Evolutionary conservation across 2,797 vertebrate species (phyloP), one percentile per base, ranked within the genome.

Genomic region (Podargus strigoides): DNA sequence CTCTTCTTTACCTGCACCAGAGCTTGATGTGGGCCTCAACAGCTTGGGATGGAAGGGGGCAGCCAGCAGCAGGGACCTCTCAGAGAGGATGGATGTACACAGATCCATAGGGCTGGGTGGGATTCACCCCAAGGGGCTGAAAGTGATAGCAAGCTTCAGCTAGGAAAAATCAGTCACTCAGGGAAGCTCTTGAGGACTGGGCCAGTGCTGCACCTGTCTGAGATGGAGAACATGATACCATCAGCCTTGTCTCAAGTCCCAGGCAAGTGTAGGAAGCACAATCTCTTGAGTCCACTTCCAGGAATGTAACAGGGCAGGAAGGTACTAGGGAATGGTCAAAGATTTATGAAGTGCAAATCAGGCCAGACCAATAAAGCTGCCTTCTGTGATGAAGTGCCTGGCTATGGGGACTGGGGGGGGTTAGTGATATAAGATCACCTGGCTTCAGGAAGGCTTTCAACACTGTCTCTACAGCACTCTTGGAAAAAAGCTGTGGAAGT

Each of bases 41-140:
- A 70, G 4, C 23, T 36, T 46, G 69, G 37, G 27, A 26, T 58
- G n/a, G 50, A 69, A 62, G 3, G 0, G 0, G 5, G 6, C 3
- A 27, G 37, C 16, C 27, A 49, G 69, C 42, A 66, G 7, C 36
- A 41, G 34, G 5, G 44, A 6, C n/a, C 55, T 14, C 30, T 60
- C n/a, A 19, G 28, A n/a, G 19, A 34, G 7, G 6, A 2, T 42
- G 46, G 41, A 32, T 19, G 32, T 44, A 12, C n/a, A 18, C 36
- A 42, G 27, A 20, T 42, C 36, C 9, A 5, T n/a, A 10, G 24
- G 36, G n/a, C 42, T 70, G 46, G 19, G 10, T 34, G 27, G 49
- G 4, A 50, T 76, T 70, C 15, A 55, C 3, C 8, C 21, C 14
- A 24, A 47, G 47, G 19, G 44, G 12, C 53, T 41, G 41, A 39